Percentiles rank a stretch among this genome's conserved stretches.
Evolutionary conservation across 2,797 vertebrate genomes (phyloP).

Genomic region (Onychomys leucogaster): DNA sequence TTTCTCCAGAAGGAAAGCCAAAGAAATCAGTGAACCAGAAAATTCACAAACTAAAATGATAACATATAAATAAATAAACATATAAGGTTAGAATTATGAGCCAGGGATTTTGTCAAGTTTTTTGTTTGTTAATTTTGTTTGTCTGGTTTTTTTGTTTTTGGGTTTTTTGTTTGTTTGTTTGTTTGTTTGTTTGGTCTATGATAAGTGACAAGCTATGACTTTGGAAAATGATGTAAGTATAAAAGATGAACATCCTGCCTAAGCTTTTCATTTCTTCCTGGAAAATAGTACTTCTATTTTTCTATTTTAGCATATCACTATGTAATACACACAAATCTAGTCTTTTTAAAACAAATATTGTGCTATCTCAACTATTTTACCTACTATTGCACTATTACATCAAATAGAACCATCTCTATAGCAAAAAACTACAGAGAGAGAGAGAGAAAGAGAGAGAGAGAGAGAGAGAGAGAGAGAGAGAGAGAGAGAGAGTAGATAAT

Average conservation of each 20-base stretch:
- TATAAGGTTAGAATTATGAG: not conserved
- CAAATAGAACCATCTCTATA: conserved; percentile 30
- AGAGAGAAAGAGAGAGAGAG: not conserved
- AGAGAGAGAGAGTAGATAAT: not conserved
- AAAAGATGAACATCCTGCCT: not conserved
- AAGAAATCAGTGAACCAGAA: conserved; percentile 23
- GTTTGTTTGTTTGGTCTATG: not conserved
- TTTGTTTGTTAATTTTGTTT: not conserved
- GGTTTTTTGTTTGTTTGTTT: not conserved
- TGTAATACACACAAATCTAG: conserved; percentile 54
- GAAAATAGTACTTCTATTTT: conserved; percentile 41
- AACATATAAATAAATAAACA: not conserved
- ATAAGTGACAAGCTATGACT: conserved; percentile 28
- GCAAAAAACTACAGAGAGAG: conserved; percentile 43
- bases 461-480: too few species aligned
- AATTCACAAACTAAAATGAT: not conserved
- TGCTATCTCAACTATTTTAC: not conserved
- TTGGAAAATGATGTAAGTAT: not conserved
- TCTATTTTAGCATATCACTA: conserved; percentile 53
- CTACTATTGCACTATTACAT: conserved; percentile 49
- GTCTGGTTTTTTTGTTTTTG: not conserved
- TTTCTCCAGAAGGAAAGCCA: not conserved
- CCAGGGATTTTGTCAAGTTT: not conserved
- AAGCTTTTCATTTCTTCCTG: conserved; percentile 60
- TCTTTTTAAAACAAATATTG: conserved; percentile 54